Evolutionary conservation across 1,140 invertebrate species (phyloP), one percentile per base, ranked within the genome.

Genomic region (Drosophila setifemur): DNA sequence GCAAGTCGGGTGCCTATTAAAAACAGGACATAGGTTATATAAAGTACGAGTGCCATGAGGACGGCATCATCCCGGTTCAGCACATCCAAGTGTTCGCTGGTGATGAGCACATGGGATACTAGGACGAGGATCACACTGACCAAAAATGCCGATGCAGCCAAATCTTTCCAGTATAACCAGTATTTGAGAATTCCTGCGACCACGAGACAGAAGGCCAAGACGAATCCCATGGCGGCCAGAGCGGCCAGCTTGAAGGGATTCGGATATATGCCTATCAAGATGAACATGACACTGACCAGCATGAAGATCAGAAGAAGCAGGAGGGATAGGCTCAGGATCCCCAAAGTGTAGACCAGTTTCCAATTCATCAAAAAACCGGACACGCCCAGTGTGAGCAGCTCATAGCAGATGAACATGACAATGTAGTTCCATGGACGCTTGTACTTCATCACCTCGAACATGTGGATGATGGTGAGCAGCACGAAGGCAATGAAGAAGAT

Each of bases 21-120:
- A 0, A 83, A 0, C 0, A 85, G 47, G 11, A 74, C 48, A 26
- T 44, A 83, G 25, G 39, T 42, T 4, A 74, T 39, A 9, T 63
- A 71, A 18, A 85, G 35, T 8, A 67, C 42, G 12, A 79, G 39
- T 0, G 42, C 78, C 7, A 77, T 18, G 5, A 82, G 31, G 7
- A 69, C 4, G 0, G 37, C 5, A 4, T 82, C 68, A 0, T 45
- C 48, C 2, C 9, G 5, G 0, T 12, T 29, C 2, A 82, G 18
- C 0, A 57, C 2, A 5, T 44, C 52, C 1, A 40, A 11, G 29
- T 54, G 63, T 0, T 40, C 6, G 11, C 50, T 21, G 2, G 55
- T 39, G 5, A 82, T 60, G 6, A 82, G 21, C 2, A 73, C 40
- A 19, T 54, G 53, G 2, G 49, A 33, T 1, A 77, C 4, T 18